Conservation (phyloP, 2,888 invertebrate genomes). For the Acanthoscelides obtectus region DNA sequence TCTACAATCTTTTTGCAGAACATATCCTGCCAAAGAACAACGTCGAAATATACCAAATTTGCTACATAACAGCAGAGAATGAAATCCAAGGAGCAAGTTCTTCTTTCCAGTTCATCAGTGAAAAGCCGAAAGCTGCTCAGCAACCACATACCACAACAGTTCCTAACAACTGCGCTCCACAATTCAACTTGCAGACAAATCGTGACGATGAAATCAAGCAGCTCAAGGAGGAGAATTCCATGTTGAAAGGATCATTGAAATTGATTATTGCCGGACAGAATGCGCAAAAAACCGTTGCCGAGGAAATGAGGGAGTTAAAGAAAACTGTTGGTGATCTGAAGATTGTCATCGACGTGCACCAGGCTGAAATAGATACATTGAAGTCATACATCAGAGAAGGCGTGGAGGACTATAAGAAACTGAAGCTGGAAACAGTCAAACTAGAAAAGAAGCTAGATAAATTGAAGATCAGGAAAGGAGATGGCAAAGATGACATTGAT, state of each 20-base stretch:
- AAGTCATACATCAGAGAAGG: constrained; percentile 31
- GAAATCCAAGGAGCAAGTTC: constrained; percentile 40
- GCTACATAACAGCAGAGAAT: constrained; percentile 41
- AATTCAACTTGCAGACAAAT: neutral
- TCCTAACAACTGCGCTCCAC: neutral
- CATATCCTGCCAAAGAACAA: constrained; percentile 35
- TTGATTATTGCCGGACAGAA: constrained; percentile 22
- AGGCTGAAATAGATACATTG: constrained; percentile 35
- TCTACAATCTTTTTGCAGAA: constrained; percentile 28
- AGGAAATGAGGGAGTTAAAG: constrained; percentile 24
- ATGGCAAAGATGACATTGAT: constrained; percentile 26
- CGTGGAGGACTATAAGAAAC: constrained; percentile 29
- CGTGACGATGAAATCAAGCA: constrained; percentile 22
- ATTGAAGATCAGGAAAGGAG: constrained; percentile 25
- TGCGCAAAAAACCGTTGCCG: neutral
- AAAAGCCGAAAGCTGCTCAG: constrained; percentile 4
- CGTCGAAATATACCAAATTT: constrained; percentile 40
- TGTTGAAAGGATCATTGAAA: constrained; percentile 30
- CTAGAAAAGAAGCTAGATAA: constrained; percentile 24
- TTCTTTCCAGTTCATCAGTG: constrained; percentile 36
- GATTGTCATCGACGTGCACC: constrained; percentile 28
- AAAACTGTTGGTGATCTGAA: constrained; percentile 28
- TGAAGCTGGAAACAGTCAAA: constrained; percentile 29
- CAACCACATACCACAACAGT: neutral
- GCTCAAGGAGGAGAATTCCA: constrained; percentile 34